A percentile compares a stretch with the other conserved stretches of the same genome.
These are phyloP conservation scores for Leptodactylus fallax DNA, from an alignment of 2,797 vertebrate genomes.

Conservation along the genomic window DNA sequence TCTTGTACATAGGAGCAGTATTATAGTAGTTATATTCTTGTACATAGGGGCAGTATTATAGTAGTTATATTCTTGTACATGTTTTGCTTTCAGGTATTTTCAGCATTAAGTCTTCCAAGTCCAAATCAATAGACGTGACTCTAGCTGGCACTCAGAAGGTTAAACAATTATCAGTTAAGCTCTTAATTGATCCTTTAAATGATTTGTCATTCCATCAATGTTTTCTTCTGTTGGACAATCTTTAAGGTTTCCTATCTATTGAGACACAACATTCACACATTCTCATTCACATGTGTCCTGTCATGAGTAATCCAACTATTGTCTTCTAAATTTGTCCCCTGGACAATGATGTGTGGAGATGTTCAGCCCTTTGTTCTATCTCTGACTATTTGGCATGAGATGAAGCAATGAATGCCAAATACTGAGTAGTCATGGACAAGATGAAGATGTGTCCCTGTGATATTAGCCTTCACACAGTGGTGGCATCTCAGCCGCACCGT, in stretches of 20 bases:
- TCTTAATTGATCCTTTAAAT: conserved; percentile 49
- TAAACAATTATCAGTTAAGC: conserved; percentile 26
- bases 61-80: not conserved
- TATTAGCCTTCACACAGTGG: conserved; percentile 4
- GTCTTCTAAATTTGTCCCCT: not conserved
- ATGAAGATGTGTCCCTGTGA: conserved; percentile 16
- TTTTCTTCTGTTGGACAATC: not conserved
- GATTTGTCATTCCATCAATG: conserved; percentile 36
- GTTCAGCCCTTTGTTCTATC: not conserved
- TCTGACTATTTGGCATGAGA: not conserved
- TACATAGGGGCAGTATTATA: not conserved
- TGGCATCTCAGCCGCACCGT: not conserved
- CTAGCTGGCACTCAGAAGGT: not conserved
- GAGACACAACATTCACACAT: not conserved
- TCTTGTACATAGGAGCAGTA: not conserved
- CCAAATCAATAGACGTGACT: not conserved
- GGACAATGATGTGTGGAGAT: conserved; percentile 1
- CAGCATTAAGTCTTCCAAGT: not conserved
- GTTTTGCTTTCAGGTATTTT: not conserved
- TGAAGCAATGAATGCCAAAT: not conserved
- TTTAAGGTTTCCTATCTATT: not conserved
- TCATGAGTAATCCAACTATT: not conserved
- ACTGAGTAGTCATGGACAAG: not conserved
- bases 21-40: conserved; percentile 5
- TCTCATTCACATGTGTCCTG: conserved; percentile 21